Percentiles rank a stretch among this genome's conserved stretches.
Evolutionary conservation across 2,113 vertebrate species (phyloP).

Genomic region (Candoia aspera): DNA sequence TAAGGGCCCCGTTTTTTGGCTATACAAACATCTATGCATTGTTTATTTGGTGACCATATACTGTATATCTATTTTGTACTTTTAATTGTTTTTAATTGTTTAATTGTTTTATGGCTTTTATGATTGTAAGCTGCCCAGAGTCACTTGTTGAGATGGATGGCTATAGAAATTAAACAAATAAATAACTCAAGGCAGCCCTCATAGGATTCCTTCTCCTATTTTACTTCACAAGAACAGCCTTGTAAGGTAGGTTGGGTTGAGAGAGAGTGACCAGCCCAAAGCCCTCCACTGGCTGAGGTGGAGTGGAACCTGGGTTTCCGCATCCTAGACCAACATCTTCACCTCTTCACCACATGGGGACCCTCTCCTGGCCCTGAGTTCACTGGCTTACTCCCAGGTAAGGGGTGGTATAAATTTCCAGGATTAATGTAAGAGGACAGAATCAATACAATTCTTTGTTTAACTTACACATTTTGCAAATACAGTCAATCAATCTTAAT

Average conservation of each 20-base stretch:
- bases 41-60: too few species aligned
- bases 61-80: too few species aligned
- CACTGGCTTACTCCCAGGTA: not conserved
- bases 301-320: not conserved
- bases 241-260: not conserved
- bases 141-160: too few species aligned
- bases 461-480: not conserved
- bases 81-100: too few species aligned
- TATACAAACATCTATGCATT: too few species aligned
- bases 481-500: not conserved
- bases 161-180: too few species aligned
- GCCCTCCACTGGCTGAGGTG: not conserved
- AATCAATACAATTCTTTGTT: not conserved
- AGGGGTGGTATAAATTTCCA: not conserved
- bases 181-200: too few species aligned
- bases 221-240: not conserved
- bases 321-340: not conserved
- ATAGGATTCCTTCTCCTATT: not conserved
- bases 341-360: not conserved
- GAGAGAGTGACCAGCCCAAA: not conserved
- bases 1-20: too few species aligned
- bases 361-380: not conserved
- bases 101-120: too few species aligned
- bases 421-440: not conserved
- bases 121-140: too few species aligned